Evolutionary conservation across 2,888 invertebrate species (phyloP), one percentile per base, ranked within the genome.

Genomic region (Lithophane leautieri): DNA sequence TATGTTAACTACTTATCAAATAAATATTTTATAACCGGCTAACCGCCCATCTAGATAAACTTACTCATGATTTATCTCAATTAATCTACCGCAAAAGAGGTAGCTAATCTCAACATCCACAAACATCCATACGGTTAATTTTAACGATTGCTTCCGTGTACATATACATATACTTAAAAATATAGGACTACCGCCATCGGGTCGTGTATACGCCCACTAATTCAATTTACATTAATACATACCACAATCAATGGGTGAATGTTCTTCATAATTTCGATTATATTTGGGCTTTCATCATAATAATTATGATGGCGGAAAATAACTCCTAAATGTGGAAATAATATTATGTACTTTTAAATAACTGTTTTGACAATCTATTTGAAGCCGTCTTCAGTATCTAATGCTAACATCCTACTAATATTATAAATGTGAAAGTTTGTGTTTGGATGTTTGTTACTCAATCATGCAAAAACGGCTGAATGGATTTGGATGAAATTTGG

Each of bases 191-290:
- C 78, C 81, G 83, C 86, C 87, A 83, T 87, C 84, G 79, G 85
- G 76, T 83, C 86, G 85, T 78, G 88, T 90, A 89, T 92, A 93
- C 95, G 94, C 95, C 95, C 92, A 92, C 93, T 95, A 94, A 95
- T 94, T 94, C 91, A 95, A 95, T 95, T 95, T 94, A 95, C 93
- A 94, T 94, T 90, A 91, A 86, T 84, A 85, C 79, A 83, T 89
- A 82, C 65, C 68, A 91, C 89, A 93, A 90, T 83, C 77, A 76
- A 79, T 8, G 47, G 25, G 79, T 79, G 86, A 82, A 90, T 90
- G 82, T 81, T 56, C 66, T 78, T 69, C 25, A 60, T 54, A 44
- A 58, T 66, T 34, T 42, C 34, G 25, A 73, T 58, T 44, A 58
- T 67, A 56, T 52, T 65, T 47, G 25, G 47, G 12, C 8, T 54